phyloP scores from a whole-genome alignment of 2,888 invertebrate species.

The Ommatoiulus sabulosus region DNA sequence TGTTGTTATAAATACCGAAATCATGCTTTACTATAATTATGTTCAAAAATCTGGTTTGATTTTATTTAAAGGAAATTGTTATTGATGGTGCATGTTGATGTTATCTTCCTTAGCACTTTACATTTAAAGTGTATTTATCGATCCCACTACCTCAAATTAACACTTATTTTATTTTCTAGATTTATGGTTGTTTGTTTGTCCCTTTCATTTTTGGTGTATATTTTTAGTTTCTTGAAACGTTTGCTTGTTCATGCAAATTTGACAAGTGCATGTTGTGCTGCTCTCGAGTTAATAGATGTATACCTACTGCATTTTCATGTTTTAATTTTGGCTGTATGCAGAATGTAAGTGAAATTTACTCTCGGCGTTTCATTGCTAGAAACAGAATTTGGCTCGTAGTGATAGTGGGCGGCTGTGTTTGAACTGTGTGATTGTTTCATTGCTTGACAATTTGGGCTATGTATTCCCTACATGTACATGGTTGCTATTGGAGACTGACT shows the following conservation, averaged over 20 bases:
- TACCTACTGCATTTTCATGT: not conserved
- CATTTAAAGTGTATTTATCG: not conserved
- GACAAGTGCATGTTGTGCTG: conserved; percentile 28
- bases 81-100: not conserved
- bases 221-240: conserved; percentile 48
- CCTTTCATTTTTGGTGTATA: conserved; percentile 4
- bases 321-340: conserved; percentile 27
- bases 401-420: not conserved
- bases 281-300: conserved; percentile 10
- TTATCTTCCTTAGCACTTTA: not conserved
- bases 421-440: not conserved
- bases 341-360: conserved; percentile 14
- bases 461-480: not conserved
- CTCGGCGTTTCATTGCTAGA: not conserved
- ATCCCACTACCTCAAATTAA: not conserved
- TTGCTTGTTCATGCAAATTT: conserved; percentile 34
- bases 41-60: not conserved
- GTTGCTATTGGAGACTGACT: not conserved
- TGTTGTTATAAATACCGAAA: not conserved
- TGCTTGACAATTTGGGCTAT: not conserved
- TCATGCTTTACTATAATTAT: not conserved
- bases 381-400: not conserved
- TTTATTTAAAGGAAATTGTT: not conserved
- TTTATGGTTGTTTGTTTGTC: not conserved
- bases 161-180: not conserved